A percentile compares a stretch with the other conserved stretches of the same genome.
phyloP scores from a whole-genome alignment of 1,140 invertebrate species.

The Dinothrombium tinctorium region DNA sequence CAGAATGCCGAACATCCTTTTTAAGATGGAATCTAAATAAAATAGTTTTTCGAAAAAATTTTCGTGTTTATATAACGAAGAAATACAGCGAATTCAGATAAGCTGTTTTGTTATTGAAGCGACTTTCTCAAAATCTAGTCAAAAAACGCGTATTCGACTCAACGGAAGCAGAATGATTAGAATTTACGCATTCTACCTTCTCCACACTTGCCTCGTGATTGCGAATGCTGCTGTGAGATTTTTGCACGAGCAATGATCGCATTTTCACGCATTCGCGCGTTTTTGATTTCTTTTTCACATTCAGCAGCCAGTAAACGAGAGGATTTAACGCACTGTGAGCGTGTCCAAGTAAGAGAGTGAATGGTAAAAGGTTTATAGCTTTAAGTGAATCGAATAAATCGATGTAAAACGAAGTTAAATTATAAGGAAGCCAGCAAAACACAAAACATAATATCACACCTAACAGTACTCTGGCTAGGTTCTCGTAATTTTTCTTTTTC shows the following conservation, averaged over 20 bases:
- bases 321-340: conserved; percentile 49
- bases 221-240: too few relatives aligned
- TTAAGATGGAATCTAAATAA: too few relatives aligned
- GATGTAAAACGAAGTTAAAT: conserved; percentile 33
- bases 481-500: conserved; percentile 25
- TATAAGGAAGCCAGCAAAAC: conserved; percentile 44
- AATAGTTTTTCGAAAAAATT: too few relatives aligned
- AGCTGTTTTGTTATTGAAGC: too few relatives aligned
- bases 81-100: too few relatives aligned
- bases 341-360: conserved; percentile 41
- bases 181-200: too few relatives aligned
- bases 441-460: conserved; percentile 40
- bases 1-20: too few relatives aligned
- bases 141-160: too few relatives aligned
- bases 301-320: conserved; percentile 47
- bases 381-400: conserved; percentile 18
- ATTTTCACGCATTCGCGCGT: neutral
- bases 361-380: conserved; percentile 29
- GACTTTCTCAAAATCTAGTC: too few relatives aligned
- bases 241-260: neutral
- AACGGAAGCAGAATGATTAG: too few relatives aligned
- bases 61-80: too few relatives aligned
- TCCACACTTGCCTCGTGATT: too few relatives aligned
- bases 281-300: neutral
- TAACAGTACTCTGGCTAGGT: conserved; percentile 41